phyloP scores from a whole-genome alignment of 2,797 vertebrate genomes.

The Pagetopsis macropterus region DNA sequence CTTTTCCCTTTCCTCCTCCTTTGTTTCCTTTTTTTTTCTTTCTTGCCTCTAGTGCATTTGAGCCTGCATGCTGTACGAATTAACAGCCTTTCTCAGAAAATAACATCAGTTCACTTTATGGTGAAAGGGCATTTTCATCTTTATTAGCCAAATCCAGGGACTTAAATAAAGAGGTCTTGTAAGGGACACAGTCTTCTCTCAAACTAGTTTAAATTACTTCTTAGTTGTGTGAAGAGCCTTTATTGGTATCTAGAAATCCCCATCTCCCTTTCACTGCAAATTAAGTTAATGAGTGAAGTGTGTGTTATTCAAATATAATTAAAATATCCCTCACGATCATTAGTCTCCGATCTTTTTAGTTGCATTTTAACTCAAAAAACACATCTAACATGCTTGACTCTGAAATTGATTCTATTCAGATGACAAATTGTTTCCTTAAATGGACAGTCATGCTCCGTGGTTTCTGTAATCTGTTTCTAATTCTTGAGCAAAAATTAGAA shows the following conservation, averaged over 20 bases:
- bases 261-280: slow-evolving; percentile 42
- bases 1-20: slow-evolving; percentile 30
- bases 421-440: slow-evolving; percentile 42
- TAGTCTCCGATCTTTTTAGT: slow-evolving; percentile 8
- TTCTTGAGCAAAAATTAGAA: slow-evolving; percentile 16
- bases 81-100: slow-evolving; percentile 66
- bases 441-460: slow-evolving; percentile 29
- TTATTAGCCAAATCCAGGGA: slow-evolving; percentile 76
- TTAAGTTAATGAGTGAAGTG: slow-evolving; percentile 11
- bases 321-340: slow-evolving; percentile 36
- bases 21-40: slow-evolving; percentile 7
- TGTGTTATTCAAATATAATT: slow-evolving; percentile 39
- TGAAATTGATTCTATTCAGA: slow-evolving; percentile 47
- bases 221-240: slow-evolving; percentile 36
- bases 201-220: slow-evolving; percentile 50
- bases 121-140: slow-evolving; percentile 79
- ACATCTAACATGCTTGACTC: slow-evolving; percentile 31
- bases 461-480: slow-evolving; percentile 46
- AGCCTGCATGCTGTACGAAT: slow-evolving; percentile 64
- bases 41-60: slow-evolving; percentile 65
- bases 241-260: slow-evolving; percentile 46
- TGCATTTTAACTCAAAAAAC: slow-evolving; percentile 11
- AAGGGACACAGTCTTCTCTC: slow-evolving; percentile 54
- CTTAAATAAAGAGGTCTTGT: slow-evolving; percentile 74
- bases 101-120: slow-evolving; percentile 78